Percentiles rank a stretch among this genome's conserved stretches.
phyloP scores from a whole-genome alignment of 2,797 vertebrate genomes.

The Nyctalus aviator region DNA sequence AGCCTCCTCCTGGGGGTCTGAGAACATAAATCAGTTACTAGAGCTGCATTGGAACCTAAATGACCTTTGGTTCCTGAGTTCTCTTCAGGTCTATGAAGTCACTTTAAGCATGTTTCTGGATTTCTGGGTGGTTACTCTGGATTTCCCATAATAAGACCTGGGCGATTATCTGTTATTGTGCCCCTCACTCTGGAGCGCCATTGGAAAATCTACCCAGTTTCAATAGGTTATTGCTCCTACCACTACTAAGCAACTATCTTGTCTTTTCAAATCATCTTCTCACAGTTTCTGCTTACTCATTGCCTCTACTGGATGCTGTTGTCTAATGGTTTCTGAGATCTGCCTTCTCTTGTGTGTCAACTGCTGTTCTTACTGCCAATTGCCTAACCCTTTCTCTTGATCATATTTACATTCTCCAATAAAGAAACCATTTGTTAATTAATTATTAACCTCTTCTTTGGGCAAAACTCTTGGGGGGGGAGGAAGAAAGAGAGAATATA shows the following conservation, averaged over 20 bases:
- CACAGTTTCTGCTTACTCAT: background rate
- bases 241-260: conserved; percentile 19
- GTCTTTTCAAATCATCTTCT: background rate
- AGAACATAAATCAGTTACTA: background rate
- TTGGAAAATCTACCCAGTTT: background rate
- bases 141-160: background rate
- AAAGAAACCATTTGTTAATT: conserved; percentile 17
- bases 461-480: background rate
- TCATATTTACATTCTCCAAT: background rate
- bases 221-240: background rate
- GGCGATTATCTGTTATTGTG: background rate
- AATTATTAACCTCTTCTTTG: conserved; percentile 41
- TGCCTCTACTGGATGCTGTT: background rate
- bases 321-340: conserved; percentile 1
- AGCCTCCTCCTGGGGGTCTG: background rate
- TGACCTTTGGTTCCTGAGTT: background rate
- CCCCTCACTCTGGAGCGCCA: background rate
- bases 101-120: background rate
- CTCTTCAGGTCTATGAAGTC: background rate
- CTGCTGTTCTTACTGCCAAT: background rate
- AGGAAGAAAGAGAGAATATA: background rate
- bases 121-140: conserved; percentile 13
- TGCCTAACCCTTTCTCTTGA: conserved; percentile 13
- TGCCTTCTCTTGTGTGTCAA: background rate
- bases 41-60: background rate